phyloP scores from a whole-genome alignment of 2,113 vertebrate genomes.

The Eptesicus fuscus region DNA sequence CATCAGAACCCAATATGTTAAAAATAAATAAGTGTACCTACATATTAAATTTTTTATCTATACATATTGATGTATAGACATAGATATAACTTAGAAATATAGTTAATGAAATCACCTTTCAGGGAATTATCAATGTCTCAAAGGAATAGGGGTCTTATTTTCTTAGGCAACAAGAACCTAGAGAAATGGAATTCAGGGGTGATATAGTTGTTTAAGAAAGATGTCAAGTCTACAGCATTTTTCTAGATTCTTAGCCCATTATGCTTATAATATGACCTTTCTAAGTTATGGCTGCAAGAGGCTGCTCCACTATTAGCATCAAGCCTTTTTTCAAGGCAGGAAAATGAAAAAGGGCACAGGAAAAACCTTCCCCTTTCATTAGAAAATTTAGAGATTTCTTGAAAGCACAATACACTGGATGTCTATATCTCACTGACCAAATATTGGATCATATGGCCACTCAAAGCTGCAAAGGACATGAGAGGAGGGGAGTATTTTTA shows the following conservation, averaged over 20 bases:
- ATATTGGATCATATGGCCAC: background rate
- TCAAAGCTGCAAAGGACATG: background rate
- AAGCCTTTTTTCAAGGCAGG: background rate
- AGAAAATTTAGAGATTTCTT: constrained; percentile 1
- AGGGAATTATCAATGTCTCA: background rate
- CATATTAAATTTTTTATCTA: background rate
- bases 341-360: background rate
- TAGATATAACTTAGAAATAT: background rate
- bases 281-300: background rate
- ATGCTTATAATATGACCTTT: background rate
- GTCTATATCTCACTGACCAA: background rate
- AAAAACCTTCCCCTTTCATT: background rate
- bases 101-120: background rate
- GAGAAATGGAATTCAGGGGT: background rate
- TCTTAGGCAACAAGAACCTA: background rate
- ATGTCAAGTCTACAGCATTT: background rate
- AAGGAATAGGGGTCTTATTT: background rate
- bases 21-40: background rate
- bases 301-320: background rate
- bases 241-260: background rate
- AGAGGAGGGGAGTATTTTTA: background rate
- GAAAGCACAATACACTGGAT: background rate
- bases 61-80: background rate
- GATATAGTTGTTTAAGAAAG: background rate
- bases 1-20: background rate